A percentile compares a stretch with the other conserved stretches of the same genome.
These are phyloP conservation scores for Caenorhabditis doughertyi DNA, from an alignment of 2,888 invertebrate species.

Conservation along the genomic window DNA sequence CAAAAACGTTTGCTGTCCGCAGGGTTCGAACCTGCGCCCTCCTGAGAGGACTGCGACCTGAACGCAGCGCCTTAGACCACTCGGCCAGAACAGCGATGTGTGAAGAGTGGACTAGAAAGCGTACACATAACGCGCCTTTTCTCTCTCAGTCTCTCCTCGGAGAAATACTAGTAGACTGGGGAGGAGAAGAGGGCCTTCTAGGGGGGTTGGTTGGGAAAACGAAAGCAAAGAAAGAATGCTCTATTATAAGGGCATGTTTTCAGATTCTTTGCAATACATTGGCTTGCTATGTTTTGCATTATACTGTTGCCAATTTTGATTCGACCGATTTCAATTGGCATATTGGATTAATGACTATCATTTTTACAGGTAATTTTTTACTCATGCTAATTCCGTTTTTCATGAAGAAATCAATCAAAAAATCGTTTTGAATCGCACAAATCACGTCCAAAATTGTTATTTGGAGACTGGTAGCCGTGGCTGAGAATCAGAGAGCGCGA, in stretches of 20 bases:
- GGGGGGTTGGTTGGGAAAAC: not conserved
- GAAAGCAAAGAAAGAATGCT: not conserved
- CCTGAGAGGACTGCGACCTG: constrained; percentile 88
- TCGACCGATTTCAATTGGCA: constrained; percentile 67
- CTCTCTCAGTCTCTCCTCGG: not conserved
- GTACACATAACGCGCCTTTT: not conserved
- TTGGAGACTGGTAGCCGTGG: no score
- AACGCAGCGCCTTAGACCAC: constrained; percentile 92
- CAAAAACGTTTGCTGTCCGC: constrained; percentile 60
- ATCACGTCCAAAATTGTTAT: no score
- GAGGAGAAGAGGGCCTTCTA: not conserved
- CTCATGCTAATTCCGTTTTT: no score
- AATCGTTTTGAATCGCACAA: no score
- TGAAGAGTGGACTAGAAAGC: not conserved
- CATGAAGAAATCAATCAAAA: no score
- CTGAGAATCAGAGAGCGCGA: no score
- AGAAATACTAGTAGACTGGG: constrained; percentile 8
- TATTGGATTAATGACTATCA: constrained; percentile 61
- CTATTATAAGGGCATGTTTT: constrained; percentile 10
- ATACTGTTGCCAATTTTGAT: constrained; percentile 63
- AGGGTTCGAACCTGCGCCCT: constrained; percentile 79
- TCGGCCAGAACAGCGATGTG: constrained; percentile 83
- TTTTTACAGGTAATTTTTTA: constrained; percentile 55
- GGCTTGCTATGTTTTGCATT: constrained; percentile 45
- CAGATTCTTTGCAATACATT: constrained; percentile 62